Base-by-base conservation (phyloP, 2,888 invertebrate species). In the Volucella inflata region DNA sequence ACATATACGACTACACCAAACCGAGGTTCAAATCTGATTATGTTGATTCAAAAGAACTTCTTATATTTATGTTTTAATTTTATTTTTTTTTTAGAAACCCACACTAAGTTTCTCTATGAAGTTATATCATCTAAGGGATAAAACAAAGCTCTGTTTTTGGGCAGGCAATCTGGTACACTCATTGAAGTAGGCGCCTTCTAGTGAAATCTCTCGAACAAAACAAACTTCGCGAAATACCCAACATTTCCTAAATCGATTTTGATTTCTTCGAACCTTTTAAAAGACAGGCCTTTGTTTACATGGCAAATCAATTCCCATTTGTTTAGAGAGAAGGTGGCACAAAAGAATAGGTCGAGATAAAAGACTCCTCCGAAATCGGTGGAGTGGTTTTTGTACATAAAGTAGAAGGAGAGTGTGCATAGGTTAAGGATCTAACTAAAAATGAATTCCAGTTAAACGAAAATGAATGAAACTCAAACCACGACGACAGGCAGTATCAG, bases 401-500 rank as follows among this genome's bases (percentile, higher is more conserved):
- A 8, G 4, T 44, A 8, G 6, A 42, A 21, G 1, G 36, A 9
- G 2, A 8, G 11, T 36, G 2, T 36, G 72, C 40, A 30, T 30
- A 17, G 44, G 48, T 50, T 50, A 6, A 8, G 12, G 14, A 30
- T 30, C 16, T 36, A 70, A 46, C 46, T 68, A 53, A 21, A 62
- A 68, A 70, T 68, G 36, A n/a, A 64, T 81, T 76, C 64, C 57
- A 76, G 64, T n/a, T 75, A 57, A 76, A 81, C 11, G 57, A 44
- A 53, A 62, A 64, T 48, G 64, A 70, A 70, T 70, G 55, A 68
- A 55, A 55, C 55, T 38, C 42, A 44, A 51, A 44, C 42, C 67
- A 68, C 44, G 60, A 44, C 40, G 40, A 42, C 38, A 21, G 21
- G 1, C 21, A 21, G 21, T 21, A 16, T 14, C 38, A 10, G 10